These are phyloP conservation scores for Aegithalos caudatus DNA, from an alignment of 2,113 vertebrate genomes.

Conservation along the genomic window DNA sequence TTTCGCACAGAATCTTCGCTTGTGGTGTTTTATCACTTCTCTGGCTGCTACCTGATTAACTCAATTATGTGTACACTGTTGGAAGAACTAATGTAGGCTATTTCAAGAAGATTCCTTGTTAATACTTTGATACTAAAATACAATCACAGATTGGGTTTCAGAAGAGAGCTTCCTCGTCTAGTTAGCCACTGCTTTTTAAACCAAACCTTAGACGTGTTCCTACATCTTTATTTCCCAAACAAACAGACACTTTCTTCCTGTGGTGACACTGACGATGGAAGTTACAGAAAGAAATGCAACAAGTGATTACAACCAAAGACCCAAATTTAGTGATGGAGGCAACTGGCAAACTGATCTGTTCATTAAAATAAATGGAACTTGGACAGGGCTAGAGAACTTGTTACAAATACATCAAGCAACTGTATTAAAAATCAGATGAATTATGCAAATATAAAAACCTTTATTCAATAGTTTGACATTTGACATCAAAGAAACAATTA, in stretches of 20 bases:
- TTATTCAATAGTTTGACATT: neutral
- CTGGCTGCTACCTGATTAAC: neutral
- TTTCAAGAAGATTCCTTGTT: conserved; percentile 4
- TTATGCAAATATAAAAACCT: neutral
- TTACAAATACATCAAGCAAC: neutral
- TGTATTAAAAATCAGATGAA: neutral
- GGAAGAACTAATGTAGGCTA: neutral
- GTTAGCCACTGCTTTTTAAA: conserved; percentile 13
- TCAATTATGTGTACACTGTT: neutral
- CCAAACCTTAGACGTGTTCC: neutral
- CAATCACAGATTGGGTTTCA: neutral
- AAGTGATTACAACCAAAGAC: neutral
- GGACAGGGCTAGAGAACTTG: neutral
- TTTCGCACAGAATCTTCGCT: neutral
- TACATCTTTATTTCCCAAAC: neutral
- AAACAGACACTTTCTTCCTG: neutral
- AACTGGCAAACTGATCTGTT: neutral
- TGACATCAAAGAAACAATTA: neutral
- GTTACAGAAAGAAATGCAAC: neutral
- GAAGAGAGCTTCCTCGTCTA: neutral
- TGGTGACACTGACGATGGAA: neutral
- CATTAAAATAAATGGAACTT: neutral
- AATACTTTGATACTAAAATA: conserved; percentile 15
- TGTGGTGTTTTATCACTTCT: neutral
- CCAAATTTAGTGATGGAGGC: neutral